Percentiles rank a stretch among this genome's conserved stretches.
phyloP scores from a whole-genome alignment of 1,140 invertebrate species.

The Pogonomyrmex barbatus region DNA sequence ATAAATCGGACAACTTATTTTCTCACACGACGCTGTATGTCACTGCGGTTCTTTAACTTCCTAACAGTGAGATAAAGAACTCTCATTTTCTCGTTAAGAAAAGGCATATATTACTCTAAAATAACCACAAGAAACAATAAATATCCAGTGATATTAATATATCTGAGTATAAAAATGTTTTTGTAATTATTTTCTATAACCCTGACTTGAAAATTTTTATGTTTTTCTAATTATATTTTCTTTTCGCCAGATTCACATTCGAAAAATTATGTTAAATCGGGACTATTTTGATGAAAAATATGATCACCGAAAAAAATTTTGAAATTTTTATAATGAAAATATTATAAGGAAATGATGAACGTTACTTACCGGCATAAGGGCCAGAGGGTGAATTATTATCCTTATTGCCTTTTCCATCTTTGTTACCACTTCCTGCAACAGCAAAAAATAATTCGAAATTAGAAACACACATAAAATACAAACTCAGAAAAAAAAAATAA shows the following conservation, averaged over 20 bases:
- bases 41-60: conserved; percentile 9
- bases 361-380: conserved; percentile 84
- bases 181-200: not conserved
- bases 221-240: not conserved
- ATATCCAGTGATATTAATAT: not conserved
- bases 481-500: not conserved
- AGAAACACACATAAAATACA: not conserved
- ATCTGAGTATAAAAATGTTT: not conserved
- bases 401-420: conserved; percentile 89
- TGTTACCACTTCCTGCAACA: conserved; percentile 90
- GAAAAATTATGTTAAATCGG: not conserved
- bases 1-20: conserved; percentile 51
- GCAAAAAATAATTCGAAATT: conserved; percentile 67
- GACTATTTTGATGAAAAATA: not conserved
- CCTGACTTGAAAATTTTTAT: not conserved
- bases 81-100: too few relatives aligned
- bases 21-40: conserved; percentile 20
- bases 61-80: not conserved
- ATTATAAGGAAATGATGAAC: not conserved
- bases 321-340: not conserved
- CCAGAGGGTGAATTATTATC: conserved; percentile 90
- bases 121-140: not conserved
- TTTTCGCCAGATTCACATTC: not conserved
- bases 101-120: not conserved
- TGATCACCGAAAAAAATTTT: not conserved